phyloP scores from a whole-genome alignment of 2,797 vertebrate genomes.

The Geotrypetes seraphini region DNA sequence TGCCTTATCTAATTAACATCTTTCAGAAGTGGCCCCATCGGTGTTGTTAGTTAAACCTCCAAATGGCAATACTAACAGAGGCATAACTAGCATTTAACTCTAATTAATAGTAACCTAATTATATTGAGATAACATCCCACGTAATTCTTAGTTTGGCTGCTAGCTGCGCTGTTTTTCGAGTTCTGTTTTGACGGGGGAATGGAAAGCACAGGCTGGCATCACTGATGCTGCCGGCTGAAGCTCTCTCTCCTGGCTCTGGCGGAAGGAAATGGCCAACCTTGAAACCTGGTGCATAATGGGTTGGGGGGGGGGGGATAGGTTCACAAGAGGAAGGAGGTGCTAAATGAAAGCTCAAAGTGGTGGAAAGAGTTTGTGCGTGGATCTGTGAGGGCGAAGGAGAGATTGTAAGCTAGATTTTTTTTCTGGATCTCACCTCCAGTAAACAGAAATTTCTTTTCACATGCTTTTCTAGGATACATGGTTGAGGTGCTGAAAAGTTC shows the following conservation, averaged over 20 bases:
- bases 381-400: too few relatives aligned
- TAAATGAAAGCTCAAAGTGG: too few relatives aligned
- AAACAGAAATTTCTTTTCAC: too few relatives aligned
- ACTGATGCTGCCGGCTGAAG: not conserved
- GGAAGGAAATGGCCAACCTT: not conserved
- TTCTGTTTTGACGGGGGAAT: not conserved
- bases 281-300: too few relatives aligned
- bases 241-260: not conserved
- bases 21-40: conserved; percentile 69
- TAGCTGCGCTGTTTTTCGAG: not conserved
- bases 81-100: conserved; percentile 59
- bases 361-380: too few relatives aligned
- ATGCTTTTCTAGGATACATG: too few relatives aligned
- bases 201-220: not conserved
- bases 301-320: too few relatives aligned
- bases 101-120: conserved; percentile 81
- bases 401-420: not conserved
- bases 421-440: not conserved
- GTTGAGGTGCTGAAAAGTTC: too few relatives aligned
- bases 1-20: conserved; percentile 84
- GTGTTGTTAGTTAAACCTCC: conserved; percentile 73
- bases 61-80: conserved; percentile 66
- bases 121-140: conserved; percentile 63
- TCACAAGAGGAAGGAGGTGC: too few relatives aligned
- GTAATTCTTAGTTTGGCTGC: not conserved